Evolutionary conservation across 2,888 invertebrate genomes (phyloP).

Genomic region (Hydroisotoma schaefferi): DNA sequence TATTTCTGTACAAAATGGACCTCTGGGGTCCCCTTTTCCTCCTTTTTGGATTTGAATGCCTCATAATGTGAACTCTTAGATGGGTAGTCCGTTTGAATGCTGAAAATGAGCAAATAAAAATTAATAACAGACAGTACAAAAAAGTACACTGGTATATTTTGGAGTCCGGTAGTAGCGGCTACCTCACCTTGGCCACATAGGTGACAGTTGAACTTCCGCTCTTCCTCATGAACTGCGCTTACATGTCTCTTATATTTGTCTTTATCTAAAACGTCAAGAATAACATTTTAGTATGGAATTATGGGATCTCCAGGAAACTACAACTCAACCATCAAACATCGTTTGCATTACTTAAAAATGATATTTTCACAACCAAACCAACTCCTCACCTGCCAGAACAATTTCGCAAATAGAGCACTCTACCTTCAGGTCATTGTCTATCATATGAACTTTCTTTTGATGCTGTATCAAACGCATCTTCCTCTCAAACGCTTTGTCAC

Average conservation of each 20-base stretch:
- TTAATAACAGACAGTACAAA: too few relatives aligned
- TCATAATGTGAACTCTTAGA: background rate
- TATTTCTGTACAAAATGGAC: too few relatives aligned
- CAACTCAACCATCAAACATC: too few relatives aligned
- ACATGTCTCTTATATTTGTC: background rate
- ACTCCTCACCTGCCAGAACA: background rate
- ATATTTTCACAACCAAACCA: background rate
- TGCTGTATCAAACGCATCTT: background rate
- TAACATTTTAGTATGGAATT: background rate
- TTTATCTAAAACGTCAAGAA: background rate
- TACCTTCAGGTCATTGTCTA: background rate
- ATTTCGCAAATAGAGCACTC: background rate
- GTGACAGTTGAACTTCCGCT: background rate
- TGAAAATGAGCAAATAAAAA: too few relatives aligned
- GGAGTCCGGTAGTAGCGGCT: too few relatives aligned
- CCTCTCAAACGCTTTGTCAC: background rate
- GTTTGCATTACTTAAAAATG: background rate
- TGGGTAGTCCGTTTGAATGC: background rate
- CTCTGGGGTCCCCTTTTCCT: background rate
- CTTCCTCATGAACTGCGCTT: background rate
- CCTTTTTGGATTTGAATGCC: background rate
- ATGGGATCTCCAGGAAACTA: too few relatives aligned
- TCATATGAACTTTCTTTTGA: background rate
- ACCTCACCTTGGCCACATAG: conserved; percentile 1
- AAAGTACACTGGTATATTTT: too few relatives aligned